phyloP scores from a whole-genome alignment of 2,797 vertebrate genomes.

The Sebastes minor region DNA sequence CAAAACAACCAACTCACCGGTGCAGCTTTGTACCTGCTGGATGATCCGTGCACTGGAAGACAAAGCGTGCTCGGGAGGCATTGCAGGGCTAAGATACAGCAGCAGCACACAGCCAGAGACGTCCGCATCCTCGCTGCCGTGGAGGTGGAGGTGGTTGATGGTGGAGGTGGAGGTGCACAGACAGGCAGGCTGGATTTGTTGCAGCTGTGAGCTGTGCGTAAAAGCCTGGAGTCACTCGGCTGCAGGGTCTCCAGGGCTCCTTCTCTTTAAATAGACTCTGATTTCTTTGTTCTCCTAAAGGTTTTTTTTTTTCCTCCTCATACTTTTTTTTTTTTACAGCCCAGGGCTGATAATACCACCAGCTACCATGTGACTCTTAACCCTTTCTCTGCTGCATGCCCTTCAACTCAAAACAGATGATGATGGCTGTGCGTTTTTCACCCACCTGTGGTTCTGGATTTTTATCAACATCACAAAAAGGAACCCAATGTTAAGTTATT shows the following conservation, averaged over 20 bases:
- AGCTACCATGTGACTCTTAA: slow-evolving; percentile 77
- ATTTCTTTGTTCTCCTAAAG: slow-evolving; percentile 74
- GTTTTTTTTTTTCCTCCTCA: slow-evolving; percentile 43
- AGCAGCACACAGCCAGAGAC: slow-evolving; percentile 64
- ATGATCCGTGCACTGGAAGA: slow-evolving; percentile 46
- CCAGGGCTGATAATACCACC: slow-evolving; percentile 72
- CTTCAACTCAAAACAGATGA: slow-evolving; percentile 22
- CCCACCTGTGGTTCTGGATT: neutral
- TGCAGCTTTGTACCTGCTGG: slow-evolving; percentile 62
- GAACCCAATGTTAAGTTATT: neutral
- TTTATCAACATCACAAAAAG: neutral
- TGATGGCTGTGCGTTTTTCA: neutral
- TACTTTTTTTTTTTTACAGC: slow-evolving; percentile 47
- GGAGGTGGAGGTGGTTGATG: neutral
- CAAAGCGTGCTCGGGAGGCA: slow-evolving; percentile 52
- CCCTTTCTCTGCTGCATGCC: slow-evolving; percentile 54
- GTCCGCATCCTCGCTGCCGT: slow-evolving; percentile 68
- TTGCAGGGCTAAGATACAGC: slow-evolving; percentile 68
- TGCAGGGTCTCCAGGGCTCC: slow-evolving; percentile 26
- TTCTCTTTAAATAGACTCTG: slow-evolving; percentile 74
- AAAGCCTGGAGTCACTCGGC: slow-evolving; percentile 37
- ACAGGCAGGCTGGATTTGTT: slow-evolving; percentile 15
- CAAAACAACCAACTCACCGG: slow-evolving; percentile 69
- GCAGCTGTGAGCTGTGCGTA: slow-evolving; percentile 39
- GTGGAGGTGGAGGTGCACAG: neutral